Evolutionary conservation across 2,113 vertebrate species (phyloP).

Genomic region (Sinocyclocheilus rhinocerous): DNA sequence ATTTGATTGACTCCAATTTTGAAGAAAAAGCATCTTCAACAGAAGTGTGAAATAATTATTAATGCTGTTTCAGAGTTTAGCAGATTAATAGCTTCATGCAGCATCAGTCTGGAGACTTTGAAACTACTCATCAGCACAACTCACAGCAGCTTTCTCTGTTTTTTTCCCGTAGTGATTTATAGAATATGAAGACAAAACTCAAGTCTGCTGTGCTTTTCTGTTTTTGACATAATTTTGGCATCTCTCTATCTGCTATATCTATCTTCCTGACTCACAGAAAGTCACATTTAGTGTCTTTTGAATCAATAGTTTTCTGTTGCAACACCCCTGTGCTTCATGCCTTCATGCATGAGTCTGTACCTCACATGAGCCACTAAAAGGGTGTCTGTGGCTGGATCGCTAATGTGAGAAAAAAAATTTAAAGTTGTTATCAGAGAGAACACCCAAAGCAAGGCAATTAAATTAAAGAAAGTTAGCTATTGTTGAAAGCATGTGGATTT

Average conservation of each 20-base stretch:
- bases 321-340: background rate
- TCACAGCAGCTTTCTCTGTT: background rate
- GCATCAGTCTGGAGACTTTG: background rate
- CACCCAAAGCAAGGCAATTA: background rate
- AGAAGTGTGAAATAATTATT: slow-evolving; percentile 2
- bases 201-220: background rate
- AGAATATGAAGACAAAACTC: slow-evolving; percentile 8
- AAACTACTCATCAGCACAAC: background rate
- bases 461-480: background rate
- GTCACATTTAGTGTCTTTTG: background rate
- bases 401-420: background rate
- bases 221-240: background rate
- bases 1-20: background rate
- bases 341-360: background rate
- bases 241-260: background rate
- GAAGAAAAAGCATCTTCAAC: background rate
- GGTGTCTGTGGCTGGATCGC: background rate
- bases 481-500: slow-evolving; percentile 19
- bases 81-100: slow-evolving; percentile 10
- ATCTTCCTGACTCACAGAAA: background rate
- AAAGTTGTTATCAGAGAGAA: slow-evolving; percentile 17
- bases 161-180: background rate
- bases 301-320: background rate
- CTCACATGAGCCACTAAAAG: background rate
- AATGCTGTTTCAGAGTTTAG: background rate